Conservation (phyloP, 2,888 invertebrate species). For the Drosophila nigricruria region DNA sequence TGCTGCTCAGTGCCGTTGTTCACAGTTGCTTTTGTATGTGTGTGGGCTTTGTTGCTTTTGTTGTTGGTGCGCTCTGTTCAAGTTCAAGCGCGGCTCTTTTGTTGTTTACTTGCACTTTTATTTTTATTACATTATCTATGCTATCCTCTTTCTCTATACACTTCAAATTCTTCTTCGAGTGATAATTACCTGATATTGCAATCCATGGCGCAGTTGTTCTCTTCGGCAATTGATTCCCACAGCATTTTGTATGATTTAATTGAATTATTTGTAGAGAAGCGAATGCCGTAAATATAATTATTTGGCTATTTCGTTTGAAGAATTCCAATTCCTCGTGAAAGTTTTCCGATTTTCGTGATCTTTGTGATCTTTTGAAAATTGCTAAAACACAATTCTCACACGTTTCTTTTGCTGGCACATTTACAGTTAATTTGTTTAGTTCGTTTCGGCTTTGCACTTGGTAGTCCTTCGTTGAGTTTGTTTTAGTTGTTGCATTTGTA, state of each 20-base stretch:
- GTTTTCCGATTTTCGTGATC: constrained; percentile 19
- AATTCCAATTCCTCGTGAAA: constrained; percentile 8
- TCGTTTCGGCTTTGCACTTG: constrained; percentile 44
- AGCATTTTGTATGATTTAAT: constrained; percentile 77
- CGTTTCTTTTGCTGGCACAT: constrained; percentile 58
- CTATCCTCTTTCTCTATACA: constrained; percentile 8
- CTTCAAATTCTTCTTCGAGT: constrained; percentile 16
- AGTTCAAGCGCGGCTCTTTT: constrained; percentile 53
- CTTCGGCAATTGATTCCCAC: constrained; percentile 85
- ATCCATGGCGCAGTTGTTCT: constrained; percentile 83
- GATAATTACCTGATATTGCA: constrained; percentile 85
- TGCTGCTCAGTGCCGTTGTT: constrained; percentile 50
- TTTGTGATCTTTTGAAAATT: constrained; percentile 64
- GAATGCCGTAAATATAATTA: constrained; percentile 24
- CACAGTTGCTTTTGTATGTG: constrained; percentile 43
- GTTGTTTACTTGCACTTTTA: constrained; percentile 64
- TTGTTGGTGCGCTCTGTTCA: constrained; percentile 31
- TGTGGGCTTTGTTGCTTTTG: constrained; percentile 1
- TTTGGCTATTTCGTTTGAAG: constrained; percentile 22
- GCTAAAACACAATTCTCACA: constrained; percentile 81
- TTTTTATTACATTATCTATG: constrained; percentile 21
- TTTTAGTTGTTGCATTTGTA: constrained; percentile 47
- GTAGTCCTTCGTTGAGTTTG: constrained; percentile 56
- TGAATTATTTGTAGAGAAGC: constrained; percentile 14
- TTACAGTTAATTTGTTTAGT: constrained; percentile 49